Conservation (phyloP, 2,113 vertebrate species). For the Chaetodon trifascialis region DNA sequence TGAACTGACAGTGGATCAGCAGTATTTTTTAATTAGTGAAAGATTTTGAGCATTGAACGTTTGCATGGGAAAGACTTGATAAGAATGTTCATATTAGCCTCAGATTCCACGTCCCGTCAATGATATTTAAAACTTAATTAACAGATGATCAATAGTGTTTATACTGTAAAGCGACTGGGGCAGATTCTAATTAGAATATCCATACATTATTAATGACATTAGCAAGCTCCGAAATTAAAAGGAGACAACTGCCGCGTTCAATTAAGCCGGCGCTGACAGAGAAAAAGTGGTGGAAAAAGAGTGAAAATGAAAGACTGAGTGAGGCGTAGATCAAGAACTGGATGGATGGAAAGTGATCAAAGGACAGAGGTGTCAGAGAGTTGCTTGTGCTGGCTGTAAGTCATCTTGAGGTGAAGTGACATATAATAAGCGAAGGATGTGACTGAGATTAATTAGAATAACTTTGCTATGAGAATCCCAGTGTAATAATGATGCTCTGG, state of each 20-base stretch:
- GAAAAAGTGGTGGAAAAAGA: slow-evolving; percentile 39
- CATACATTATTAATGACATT: slow-evolving; percentile 87
- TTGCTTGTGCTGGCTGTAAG: slow-evolving; percentile 10
- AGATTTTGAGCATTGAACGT: slow-evolving; percentile 58
- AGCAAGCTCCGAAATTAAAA: slow-evolving; percentile 83
- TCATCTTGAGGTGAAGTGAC: slow-evolving; percentile 29
- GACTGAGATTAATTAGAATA: slow-evolving; percentile 40
- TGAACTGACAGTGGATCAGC: slow-evolving; percentile 35
- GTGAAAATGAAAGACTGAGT: slow-evolving; percentile 32
- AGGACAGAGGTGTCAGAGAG: slow-evolving; percentile 34
- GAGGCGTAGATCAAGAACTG: slow-evolving; percentile 33
- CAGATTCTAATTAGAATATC: slow-evolving; percentile 87
- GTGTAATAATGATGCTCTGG: slow-evolving; percentile 15
- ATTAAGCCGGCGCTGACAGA: slow-evolving; percentile 70
- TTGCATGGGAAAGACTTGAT: slow-evolving; percentile 61
- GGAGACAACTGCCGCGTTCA: slow-evolving; percentile 80
- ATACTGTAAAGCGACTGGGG: slow-evolving; percentile 80
- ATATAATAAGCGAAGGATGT: slow-evolving; percentile 20
- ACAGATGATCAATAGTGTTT: slow-evolving; percentile 87
- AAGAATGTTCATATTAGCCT: slow-evolving; percentile 75
- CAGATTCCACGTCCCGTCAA: slow-evolving; percentile 73
- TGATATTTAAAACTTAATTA: slow-evolving; percentile 86
- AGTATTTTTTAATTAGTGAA: slow-evolving; percentile 67
- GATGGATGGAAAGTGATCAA: slow-evolving; percentile 55
- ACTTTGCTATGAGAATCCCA: slow-evolving; percentile 18